Evolutionary conservation across 2,888 invertebrate species (phyloP).

Genomic region (Mythimna pallens): DNA sequence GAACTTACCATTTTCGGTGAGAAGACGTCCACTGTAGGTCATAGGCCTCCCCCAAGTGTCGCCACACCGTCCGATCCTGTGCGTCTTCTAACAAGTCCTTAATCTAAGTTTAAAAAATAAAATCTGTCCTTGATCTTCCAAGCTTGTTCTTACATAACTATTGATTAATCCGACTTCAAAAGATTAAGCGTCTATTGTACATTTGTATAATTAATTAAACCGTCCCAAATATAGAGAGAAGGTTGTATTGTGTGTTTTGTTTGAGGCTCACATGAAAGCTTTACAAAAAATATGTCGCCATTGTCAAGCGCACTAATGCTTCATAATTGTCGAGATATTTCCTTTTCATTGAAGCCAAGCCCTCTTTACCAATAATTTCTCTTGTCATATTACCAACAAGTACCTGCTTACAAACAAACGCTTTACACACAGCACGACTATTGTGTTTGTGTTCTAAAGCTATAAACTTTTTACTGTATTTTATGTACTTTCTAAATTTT

Average conservation of each 20-base stretch:
- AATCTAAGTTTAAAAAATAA: slow-evolving; percentile 15
- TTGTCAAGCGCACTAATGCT: slow-evolving; percentile 82
- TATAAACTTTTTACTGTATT: slow-evolving; percentile 45
- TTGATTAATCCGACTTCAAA: slow-evolving; percentile 62
- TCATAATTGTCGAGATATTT: slow-evolving; percentile 87
- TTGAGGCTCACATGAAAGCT: slow-evolving; percentile 76
- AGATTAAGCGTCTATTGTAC: slow-evolving; percentile 62
- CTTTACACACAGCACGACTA: slow-evolving; percentile 70
- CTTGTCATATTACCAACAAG: slow-evolving; percentile 81
- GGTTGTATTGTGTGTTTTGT: slow-evolving; percentile 75
- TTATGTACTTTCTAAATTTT: slow-evolving; percentile 55
- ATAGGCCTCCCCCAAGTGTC: no score
- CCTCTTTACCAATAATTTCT: slow-evolving; percentile 82
- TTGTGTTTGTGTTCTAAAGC: slow-evolving; percentile 54
- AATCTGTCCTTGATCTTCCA: slow-evolving; percentile 34
- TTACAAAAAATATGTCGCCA: slow-evolving; percentile 84
- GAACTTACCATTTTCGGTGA: no score
- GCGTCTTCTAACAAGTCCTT: background rate
- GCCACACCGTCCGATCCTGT: no score
- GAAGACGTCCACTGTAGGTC: no score
- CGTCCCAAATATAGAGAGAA: slow-evolving; percentile 70
- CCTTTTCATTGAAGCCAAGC: slow-evolving; percentile 82
- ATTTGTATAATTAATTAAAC: slow-evolving; percentile 78
- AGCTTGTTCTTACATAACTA: slow-evolving; percentile 47
- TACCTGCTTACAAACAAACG: slow-evolving; percentile 70